Evolutionary conservation across 2,888 invertebrate genomes (phyloP), one percentile per base, ranked within the genome.

Genomic region (Dynastes maya): DNA sequence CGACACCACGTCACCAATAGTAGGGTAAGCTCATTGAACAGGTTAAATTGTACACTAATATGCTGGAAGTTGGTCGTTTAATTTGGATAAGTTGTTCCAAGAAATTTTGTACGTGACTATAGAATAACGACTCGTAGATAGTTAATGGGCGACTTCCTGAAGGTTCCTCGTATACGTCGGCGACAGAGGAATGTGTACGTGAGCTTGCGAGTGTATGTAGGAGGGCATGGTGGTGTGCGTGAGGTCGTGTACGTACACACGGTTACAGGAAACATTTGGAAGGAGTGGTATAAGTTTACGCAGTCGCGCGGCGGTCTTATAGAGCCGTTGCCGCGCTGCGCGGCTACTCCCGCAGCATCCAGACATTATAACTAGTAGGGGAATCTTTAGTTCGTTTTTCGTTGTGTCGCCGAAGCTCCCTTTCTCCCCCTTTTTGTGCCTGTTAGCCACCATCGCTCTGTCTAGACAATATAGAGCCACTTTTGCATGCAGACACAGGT

Each of bases 241-340:
- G 61, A 45, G 22, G 27, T 40, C 13, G 58, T 61, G 61, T 72
- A 72, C 72, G 40, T 72, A 45, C 61, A 61, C 40, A 61, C 16
- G 53, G 22, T 27, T 40, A 72, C 72, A 72, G 72, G 72, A 72
- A 72, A 61, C 27, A 53, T 61, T 72, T 72, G 72, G 53, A 72
- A 72, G 61, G 61, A 72, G 72, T 72, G 78, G 78, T 75, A 27
- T 37, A n/a, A 45, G 78, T 76, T 75, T 76, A 79, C 79, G 79
- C 79, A 79, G 79, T 79, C 79, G 79, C 79, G 79, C 61, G 61
- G 61, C 61, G 61, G 72, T 72, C 40, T 55, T 22, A 61, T 61
- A 58, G 61, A 61, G 53, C 72, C 72, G 72, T 72, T 72, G 72
- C 72, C 72, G 72, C 72, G 58, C 40, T 72, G 72, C 72, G 72